Conservation (phyloP, 2,888 invertebrate genomes). For the Pardosa pseudoannulata region DNA sequence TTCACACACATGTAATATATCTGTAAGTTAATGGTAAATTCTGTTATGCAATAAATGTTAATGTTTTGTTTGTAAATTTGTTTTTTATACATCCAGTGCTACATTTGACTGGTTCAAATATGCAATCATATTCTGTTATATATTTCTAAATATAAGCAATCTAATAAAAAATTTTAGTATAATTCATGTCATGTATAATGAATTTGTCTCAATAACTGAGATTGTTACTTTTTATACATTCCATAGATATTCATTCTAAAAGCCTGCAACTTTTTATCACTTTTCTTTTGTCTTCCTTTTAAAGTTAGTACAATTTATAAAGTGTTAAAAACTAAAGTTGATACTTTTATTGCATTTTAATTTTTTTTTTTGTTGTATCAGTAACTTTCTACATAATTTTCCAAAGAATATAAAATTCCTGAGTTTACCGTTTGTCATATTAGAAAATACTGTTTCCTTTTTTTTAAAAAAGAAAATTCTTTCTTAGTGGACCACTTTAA, state of each 20-base stretch:
- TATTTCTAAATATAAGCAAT: constrained; percentile 51
- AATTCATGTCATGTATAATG: constrained; percentile 60
- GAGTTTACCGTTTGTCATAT: too few relatives aligned
- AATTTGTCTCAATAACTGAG: constrained; percentile 38
- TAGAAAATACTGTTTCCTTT: not conserved
- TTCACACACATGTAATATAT: constrained; percentile 10
- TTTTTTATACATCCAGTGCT: constrained; percentile 26
- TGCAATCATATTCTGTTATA: constrained; percentile 52
- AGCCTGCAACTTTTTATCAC: not conserved
- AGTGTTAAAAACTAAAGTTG: not conserved
- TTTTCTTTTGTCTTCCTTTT: not conserved
- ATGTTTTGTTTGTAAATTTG: constrained; percentile 43
- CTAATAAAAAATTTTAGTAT: constrained; percentile 46
- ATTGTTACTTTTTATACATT: constrained; percentile 61
- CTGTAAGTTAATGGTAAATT: constrained; percentile 9
- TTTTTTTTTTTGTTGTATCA: too few relatives aligned
- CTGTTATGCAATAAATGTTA: constrained; percentile 28
- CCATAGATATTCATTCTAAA: constrained; percentile 54
- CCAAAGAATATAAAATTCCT: too few relatives aligned
- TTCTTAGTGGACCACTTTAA: constrained; percentile 20
- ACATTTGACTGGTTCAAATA: constrained; percentile 70
- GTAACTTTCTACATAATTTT: too few relatives aligned
- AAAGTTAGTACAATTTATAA: not conserved
- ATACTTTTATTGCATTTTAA: not conserved
- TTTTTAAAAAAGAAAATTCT: not conserved